Conservation (phyloP, 2,888 invertebrate genomes). For the Tineola bisselliella region DNA sequence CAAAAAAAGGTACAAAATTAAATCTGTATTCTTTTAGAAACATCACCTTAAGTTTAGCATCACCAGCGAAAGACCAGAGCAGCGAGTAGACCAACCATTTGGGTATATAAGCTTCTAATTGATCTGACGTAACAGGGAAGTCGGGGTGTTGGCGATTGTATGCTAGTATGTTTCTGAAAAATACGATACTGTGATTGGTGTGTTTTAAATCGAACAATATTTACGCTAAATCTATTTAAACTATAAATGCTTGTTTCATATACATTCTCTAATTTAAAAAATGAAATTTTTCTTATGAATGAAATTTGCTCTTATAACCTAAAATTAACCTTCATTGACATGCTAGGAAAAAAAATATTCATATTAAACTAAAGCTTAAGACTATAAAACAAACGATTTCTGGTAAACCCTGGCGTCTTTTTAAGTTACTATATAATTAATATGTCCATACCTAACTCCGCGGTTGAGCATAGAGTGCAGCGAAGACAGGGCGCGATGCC, state of each 20-base stretch:
- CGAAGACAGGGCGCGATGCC: constrained; percentile 93
- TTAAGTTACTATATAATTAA: background rate
- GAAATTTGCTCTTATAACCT: too few species aligned
- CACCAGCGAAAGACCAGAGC: constrained; percentile 98
- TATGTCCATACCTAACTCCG: constrained; percentile 79
- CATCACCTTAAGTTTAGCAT: constrained; percentile 91
- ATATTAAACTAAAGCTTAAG: too few species aligned
- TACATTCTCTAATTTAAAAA: too few species aligned
- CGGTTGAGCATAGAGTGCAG: constrained; percentile 98
- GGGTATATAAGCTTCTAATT: constrained; percentile 92
- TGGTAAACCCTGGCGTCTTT: too few species aligned
- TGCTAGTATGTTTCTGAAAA: constrained; percentile 80
- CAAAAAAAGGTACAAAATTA: background rate
- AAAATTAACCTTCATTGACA: too few species aligned
- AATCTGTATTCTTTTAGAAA: background rate
- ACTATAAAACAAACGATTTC: too few species aligned
- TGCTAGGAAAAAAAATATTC: too few species aligned
- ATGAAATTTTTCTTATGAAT: too few species aligned
- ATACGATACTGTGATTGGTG: too few species aligned
- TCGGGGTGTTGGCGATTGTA: constrained; percentile 95
- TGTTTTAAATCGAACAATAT: too few species aligned
- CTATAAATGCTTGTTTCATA: too few species aligned
- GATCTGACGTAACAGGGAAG: constrained; percentile 93
- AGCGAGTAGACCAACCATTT: constrained; percentile 93
- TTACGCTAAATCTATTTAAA: too few species aligned